A percentile compares a stretch with the other conserved stretches of the same genome.
Evolutionary conservation across 2,888 invertebrate genomes (phyloP).

Genomic region (Acanthoscelides obtectus): DNA sequence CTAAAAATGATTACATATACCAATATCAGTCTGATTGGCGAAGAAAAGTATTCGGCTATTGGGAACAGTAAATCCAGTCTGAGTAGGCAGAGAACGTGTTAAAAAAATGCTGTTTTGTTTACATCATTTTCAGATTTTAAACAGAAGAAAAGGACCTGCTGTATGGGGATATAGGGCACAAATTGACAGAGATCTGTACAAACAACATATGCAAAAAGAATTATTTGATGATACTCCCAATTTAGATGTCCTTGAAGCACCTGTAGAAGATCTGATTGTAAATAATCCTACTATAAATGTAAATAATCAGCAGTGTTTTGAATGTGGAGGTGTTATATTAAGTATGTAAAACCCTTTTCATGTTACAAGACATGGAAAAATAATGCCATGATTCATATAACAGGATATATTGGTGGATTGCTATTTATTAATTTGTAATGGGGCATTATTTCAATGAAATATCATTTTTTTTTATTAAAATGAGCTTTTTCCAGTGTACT

Average conservation of each 20-base stretch:
- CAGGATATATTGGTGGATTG: too few relatives aligned
- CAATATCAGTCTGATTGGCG: too few relatives aligned
- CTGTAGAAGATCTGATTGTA: constrained; percentile 76
- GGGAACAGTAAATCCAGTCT: too few relatives aligned
- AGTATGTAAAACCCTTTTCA: constrained; percentile 37
- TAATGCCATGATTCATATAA: too few relatives aligned
- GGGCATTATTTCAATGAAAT: too few relatives aligned
- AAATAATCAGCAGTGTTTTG: constrained; percentile 28
- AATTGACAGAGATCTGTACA: constrained; percentile 79
- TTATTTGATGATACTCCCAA: constrained; percentile 58
- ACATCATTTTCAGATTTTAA: constrained; percentile 56
- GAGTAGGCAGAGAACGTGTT: too few relatives aligned
- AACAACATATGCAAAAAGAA: constrained; percentile 67
- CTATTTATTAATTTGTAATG: too few relatives aligned
- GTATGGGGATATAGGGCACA: constrained; percentile 87
- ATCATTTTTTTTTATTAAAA: too few relatives aligned
- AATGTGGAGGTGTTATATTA: constrained; percentile 53
- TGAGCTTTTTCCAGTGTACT: too few relatives aligned
- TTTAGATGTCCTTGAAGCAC: constrained; percentile 62
- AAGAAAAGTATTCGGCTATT: too few relatives aligned
- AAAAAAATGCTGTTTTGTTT: not conserved
- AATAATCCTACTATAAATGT: constrained; percentile 36
- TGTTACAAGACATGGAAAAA: not conserved
- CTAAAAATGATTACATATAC: too few relatives aligned
- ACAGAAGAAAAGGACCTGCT: constrained; percentile 77